These are phyloP conservation scores for Phengaris alcon DNA, from an alignment of 2,888 invertebrate species.

Conservation along the genomic window DNA sequence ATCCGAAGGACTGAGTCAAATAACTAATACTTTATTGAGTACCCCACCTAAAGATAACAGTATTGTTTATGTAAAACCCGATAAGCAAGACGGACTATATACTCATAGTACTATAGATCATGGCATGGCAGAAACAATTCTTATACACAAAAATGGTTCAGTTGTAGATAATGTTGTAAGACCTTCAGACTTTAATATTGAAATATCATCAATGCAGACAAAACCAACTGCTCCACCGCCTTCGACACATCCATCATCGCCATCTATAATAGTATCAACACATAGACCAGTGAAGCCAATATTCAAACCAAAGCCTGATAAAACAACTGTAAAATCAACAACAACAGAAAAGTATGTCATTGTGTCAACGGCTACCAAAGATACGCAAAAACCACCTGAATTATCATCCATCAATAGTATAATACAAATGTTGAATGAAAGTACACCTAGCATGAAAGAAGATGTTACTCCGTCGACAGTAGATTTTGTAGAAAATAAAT, in stretches of 20 bases:
- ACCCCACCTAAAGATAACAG: conserved; percentile 69
- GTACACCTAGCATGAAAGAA: conserved; percentile 64
- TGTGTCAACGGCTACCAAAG: conserved; percentile 78
- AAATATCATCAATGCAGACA: conserved; percentile 72
- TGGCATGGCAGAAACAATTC: conserved; percentile 81
- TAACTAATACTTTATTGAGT: conserved; percentile 73
- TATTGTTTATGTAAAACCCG: conserved; percentile 55
- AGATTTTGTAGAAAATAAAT: conserved; percentile 62
- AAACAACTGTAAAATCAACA: conserved; percentile 48
- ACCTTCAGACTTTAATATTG: conserved; percentile 74
- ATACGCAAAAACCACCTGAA: conserved; percentile 62
- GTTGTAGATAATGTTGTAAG: conserved; percentile 73
- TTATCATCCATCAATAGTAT: conserved; percentile 78
- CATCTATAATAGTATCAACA: conserved; percentile 61
- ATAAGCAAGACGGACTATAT: conserved; percentile 58
- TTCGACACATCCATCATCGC: conserved; percentile 52
- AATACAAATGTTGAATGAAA: conserved; percentile 81
- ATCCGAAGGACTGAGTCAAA: conserved; percentile 78
- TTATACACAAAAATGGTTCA: conserved; percentile 79
- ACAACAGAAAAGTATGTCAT: conserved; percentile 76
- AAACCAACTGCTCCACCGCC: conserved; percentile 63
- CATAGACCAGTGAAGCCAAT: conserved; percentile 73
- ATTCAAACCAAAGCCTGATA: conserved; percentile 76
- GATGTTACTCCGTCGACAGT: conserved; percentile 55
- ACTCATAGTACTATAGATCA: conserved; percentile 80